Evolutionary conservation across 2,888 invertebrate genomes (phyloP).

Genomic region (Andrena praecox): DNA sequence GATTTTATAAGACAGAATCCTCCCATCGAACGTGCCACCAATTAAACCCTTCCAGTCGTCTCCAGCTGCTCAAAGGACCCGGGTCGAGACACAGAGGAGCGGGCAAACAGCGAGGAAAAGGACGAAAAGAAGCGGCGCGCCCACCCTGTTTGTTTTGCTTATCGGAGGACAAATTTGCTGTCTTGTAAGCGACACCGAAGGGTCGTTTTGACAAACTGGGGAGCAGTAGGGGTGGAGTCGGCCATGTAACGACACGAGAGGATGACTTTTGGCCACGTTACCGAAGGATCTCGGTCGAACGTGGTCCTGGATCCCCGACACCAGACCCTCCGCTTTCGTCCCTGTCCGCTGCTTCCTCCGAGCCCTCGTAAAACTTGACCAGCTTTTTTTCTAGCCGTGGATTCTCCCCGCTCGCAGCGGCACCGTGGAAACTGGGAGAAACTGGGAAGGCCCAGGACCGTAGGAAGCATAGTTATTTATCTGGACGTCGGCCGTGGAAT

Average conservation of each 20-base stretch:
- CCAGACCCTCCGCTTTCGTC: slow-evolving; percentile 20
- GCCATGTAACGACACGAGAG: slow-evolving; percentile 65
- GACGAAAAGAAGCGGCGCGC: slow-evolving; percentile 46
- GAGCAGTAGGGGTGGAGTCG: slow-evolving; percentile 73
- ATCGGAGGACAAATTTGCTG: slow-evolving; percentile 84
- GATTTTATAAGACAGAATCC: neutral
- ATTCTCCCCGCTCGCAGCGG: neutral
- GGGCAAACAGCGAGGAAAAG: slow-evolving; percentile 29
- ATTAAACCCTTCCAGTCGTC: slow-evolving; percentile 41
- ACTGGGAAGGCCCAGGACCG: slow-evolving; percentile 18
- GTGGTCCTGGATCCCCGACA: slow-evolving; percentile 42
- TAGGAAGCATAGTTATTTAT: slow-evolving; percentile 64
- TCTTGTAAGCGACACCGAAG: slow-evolving; percentile 83
- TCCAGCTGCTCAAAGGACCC: slow-evolving; percentile 24
- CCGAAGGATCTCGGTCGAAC: slow-evolving; percentile 36
- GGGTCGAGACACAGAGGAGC: slow-evolving; percentile 29
- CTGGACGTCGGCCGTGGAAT: slow-evolving; percentile 48
- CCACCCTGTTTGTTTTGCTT: slow-evolving; percentile 81
- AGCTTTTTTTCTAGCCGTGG: slow-evolving; percentile 51
- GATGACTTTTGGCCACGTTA: slow-evolving; percentile 55
- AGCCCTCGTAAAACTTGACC: slow-evolving; percentile 63
- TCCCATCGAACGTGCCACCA: slow-evolving; percentile 17
- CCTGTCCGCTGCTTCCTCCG: neutral
- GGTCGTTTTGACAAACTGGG: slow-evolving; percentile 82
- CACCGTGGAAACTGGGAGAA: slow-evolving; percentile 26